These are phyloP conservation scores for Halictus quadricinctus DNA, from an alignment of 2,888 invertebrate species.

Conservation along the genomic window DNA sequence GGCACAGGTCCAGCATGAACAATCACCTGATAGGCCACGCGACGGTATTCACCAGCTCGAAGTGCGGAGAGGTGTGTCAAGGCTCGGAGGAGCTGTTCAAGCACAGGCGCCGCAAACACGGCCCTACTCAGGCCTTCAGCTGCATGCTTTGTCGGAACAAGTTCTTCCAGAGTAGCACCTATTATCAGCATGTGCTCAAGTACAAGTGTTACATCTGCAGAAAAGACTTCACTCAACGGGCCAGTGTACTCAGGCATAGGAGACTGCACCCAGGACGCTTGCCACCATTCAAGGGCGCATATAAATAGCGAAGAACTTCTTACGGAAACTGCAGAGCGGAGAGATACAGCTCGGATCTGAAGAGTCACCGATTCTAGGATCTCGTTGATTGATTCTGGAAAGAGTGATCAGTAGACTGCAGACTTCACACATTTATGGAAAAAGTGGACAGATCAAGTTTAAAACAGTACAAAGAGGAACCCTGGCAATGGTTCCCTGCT, in stretches of 20 bases:
- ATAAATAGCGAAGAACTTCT: constrained; percentile 67
- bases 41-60: constrained; percentile 66
- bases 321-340: constrained; percentile 55
- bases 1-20: constrained; percentile 57
- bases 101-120: constrained; percentile 60
- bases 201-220: constrained; percentile 74
- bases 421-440: too few species aligned
- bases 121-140: too few species aligned
- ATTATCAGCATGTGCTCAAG: too few species aligned
- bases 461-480: too few species aligned
- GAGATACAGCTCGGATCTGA: background rate
- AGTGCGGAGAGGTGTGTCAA: constrained; percentile 68
- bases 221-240: constrained; percentile 74
- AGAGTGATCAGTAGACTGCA: background rate
- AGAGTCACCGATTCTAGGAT: constrained; percentile 24
- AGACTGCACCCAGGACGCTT: constrained; percentile 73
- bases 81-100: constrained; percentile 56
- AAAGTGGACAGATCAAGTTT: too few species aligned
- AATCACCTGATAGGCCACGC: constrained; percentile 41
- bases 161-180: too few species aligned
- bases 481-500: too few species aligned
- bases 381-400: background rate
- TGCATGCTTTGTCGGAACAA: too few species aligned
- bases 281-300: too few species aligned
- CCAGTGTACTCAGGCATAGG: constrained; percentile 72